Percentiles rank a stretch among this genome's conserved stretches.
These are phyloP conservation scores for Drosophila persimilis DNA, from an alignment of 1,140 invertebrate species.

Conservation along the genomic window DNA sequence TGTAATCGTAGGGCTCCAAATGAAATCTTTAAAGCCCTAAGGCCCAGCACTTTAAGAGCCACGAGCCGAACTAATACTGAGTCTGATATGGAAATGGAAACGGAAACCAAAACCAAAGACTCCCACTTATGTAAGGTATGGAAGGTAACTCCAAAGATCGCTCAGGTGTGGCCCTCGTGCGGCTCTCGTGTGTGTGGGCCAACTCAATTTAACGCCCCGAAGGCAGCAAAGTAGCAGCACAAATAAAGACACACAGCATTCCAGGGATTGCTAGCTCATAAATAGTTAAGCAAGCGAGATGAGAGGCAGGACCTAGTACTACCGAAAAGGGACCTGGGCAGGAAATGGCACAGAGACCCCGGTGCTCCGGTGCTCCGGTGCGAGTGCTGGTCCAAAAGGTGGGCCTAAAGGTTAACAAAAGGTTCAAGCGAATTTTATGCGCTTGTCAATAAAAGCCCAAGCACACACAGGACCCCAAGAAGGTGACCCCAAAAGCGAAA, in stretches of 20 bases:
- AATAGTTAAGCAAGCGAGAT: slow-evolving; percentile 78
- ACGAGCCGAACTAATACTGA: slow-evolving; percentile 4
- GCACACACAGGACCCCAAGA: slow-evolving; percentile 25
- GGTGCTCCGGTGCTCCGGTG: too few species aligned
- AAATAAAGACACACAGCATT: slow-evolving; percentile 79
- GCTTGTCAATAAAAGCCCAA: slow-evolving; percentile 71
- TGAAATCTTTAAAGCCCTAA: slow-evolving; percentile 49
- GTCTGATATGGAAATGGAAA: slow-evolving; percentile 25
- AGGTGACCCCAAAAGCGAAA: slow-evolving; percentile 49
- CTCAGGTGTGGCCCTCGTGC: slow-evolving; percentile 57
- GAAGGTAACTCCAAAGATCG: slow-evolving; percentile 41
- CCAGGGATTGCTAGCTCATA: slow-evolving; percentile 79
- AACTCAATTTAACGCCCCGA: slow-evolving; percentile 79
- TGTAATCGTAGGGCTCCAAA: slow-evolving; percentile 51
- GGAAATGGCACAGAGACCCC: slow-evolving; percentile 49
- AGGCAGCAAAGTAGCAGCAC: slow-evolving; percentile 79
- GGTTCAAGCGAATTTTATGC: slow-evolving; percentile 77
- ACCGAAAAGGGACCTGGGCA: slow-evolving; percentile 45
- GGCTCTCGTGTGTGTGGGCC: slow-evolving; percentile 35
- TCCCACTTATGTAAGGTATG: slow-evolving; percentile 26
- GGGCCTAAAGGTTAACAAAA: slow-evolving; percentile 64
- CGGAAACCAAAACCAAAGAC: slow-evolving; percentile 32
- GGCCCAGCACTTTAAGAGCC: slow-evolving; percentile 48
- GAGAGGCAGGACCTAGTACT: slow-evolving; percentile 57
- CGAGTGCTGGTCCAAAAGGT: slow-evolving; percentile 45